Base-by-base conservation (phyloP, 2,888 invertebrate genomes). In the Poecilobothrus nobilitatus region DNA sequence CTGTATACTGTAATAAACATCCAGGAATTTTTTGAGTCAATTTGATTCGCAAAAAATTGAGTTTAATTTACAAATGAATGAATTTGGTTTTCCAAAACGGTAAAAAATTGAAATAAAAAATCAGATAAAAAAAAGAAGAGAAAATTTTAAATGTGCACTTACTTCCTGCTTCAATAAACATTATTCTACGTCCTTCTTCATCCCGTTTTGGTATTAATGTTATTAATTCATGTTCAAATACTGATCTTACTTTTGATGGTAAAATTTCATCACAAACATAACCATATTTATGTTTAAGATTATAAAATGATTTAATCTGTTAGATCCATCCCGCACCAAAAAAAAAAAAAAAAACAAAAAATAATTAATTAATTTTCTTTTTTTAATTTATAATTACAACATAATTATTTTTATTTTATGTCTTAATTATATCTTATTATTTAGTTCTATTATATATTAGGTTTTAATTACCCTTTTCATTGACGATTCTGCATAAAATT, bases 401-500 rank as follows among this genome's bases (percentile, higher is more conserved):
- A 21, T 21, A 53, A 34, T 22, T 5, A 44, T 64, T 34, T 3
- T 7, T 6, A 21, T 62, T 62, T 21, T 20, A 62, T 7, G 10
- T 62, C 7, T n/a, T 7, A 21, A 6, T 62, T 20, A 6, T 20
- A 21, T 20, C 6, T 20, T 5, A 63, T 20, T 41, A 41, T 44
- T 33, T 33, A 66, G 2, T 37, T 37, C 37, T n/a, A n/a, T n/a
- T n/a, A n/a, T n/a, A 53, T 21, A 53, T 65, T 63, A 34, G n/a
- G 10, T 12, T 62, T 12, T 62, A 76, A 84, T 82, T 83, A 92
- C 90, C 81, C 91, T 83, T 79, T 88, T 87, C 72, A 90, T 88
- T 4, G 94, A 90, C 74, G 92, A 89, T 67, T 92, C 89, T 0
- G 92, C 87, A 77, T 95, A 92, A 81, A 90, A 95, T 81, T 94